These are phyloP conservation scores for Taphrorychus bicolor DNA, from an alignment of 2,888 invertebrate genomes.

Conservation along the genomic window DNA sequence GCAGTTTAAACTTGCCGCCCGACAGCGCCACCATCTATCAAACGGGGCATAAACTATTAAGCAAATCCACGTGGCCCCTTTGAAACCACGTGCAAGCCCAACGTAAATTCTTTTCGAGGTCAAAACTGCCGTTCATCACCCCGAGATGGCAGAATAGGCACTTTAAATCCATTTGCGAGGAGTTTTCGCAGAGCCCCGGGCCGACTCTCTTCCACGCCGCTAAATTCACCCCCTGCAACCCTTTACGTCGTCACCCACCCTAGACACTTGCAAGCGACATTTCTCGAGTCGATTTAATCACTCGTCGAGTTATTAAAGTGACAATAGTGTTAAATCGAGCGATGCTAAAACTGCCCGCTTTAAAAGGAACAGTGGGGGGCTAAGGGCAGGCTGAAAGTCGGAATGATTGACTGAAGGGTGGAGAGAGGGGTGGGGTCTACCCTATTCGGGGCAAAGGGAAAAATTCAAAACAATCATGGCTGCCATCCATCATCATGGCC, in stretches of 20 bases:
- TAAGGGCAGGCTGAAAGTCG: conserved; percentile 54
- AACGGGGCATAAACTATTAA: conserved; percentile 59
- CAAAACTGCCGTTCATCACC: conserved; percentile 41
- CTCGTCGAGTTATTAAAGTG: not conserved
- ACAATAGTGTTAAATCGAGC: not conserved
- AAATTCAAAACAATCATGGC: conserved; percentile 66
- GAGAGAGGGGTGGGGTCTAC: conserved; percentile 56
- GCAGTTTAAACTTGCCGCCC: not conserved
- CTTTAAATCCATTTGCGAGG: conserved; percentile 22
- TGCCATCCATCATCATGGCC: conserved; percentile 68
- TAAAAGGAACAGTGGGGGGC: conserved; percentile 48
- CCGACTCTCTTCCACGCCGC: not conserved
- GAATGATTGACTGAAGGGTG: conserved; percentile 68
- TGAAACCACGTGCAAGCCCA: conserved; percentile 44
- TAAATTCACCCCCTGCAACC: too few relatives aligned
- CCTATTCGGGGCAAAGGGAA: conserved; percentile 55
- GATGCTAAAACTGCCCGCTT: conserved; percentile 31
- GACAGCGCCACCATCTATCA: conserved; percentile 56
- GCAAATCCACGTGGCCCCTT: conserved; percentile 37
- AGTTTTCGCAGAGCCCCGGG: conserved; percentile 41
- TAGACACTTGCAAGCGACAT: too few relatives aligned
- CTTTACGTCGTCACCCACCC: not conserved
- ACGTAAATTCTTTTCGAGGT: conserved; percentile 40
- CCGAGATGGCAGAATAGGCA: conserved; percentile 40
- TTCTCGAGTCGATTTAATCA: too few relatives aligned